phyloP scores from a whole-genome alignment of 1,140 invertebrate genomes.

The Aphidius ervi region DNA sequence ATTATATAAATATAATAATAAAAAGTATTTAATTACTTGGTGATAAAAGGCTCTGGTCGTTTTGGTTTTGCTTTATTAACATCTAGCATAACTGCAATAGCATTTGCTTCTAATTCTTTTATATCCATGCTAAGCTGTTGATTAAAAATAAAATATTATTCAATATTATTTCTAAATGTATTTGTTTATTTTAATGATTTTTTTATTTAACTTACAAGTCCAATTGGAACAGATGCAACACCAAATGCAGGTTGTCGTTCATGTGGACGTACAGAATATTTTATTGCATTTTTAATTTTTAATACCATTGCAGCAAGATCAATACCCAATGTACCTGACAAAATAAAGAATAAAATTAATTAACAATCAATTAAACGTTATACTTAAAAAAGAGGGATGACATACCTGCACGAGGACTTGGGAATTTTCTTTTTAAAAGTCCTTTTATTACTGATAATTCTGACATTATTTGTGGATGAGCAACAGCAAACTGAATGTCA shows the following conservation, averaged over 20 bases:
- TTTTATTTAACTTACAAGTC: conserved; percentile 53
- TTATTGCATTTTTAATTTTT: conserved; percentile 64
- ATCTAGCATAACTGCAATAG: conserved; percentile 60
- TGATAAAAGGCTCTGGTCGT: conserved; percentile 63
- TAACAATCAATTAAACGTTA: conserved; percentile 6
- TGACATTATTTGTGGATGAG: conserved; percentile 72
- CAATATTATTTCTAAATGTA: not conserved
- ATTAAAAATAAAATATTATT: conserved; percentile 26
- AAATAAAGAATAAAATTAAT: conserved; percentile 10
- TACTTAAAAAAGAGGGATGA: conserved; percentile 1
- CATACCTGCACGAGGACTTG: conserved; percentile 59
- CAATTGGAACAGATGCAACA: conserved; percentile 60
- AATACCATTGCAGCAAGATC: conserved; percentile 60
- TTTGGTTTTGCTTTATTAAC: conserved; percentile 60
- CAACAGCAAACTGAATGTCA: conserved; percentile 72
- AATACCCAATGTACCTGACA: conserved; percentile 58
- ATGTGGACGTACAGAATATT: conserved; percentile 62
- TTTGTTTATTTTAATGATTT: no score
- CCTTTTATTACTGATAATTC: conserved; percentile 71
- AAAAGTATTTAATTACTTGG: conserved; percentile 50
- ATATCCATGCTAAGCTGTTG: conserved; percentile 67
- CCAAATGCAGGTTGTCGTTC: conserved; percentile 67
- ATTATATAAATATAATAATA: conserved; percentile 9
- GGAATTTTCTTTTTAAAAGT: conserved; percentile 72
- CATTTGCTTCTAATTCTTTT: conserved; percentile 68